A percentile compares a stretch with the other conserved stretches of the same genome.
Conservation (phyloP, 1,140 invertebrate species). For the Pachyrhynchus sulphureomaculatus region DNA sequence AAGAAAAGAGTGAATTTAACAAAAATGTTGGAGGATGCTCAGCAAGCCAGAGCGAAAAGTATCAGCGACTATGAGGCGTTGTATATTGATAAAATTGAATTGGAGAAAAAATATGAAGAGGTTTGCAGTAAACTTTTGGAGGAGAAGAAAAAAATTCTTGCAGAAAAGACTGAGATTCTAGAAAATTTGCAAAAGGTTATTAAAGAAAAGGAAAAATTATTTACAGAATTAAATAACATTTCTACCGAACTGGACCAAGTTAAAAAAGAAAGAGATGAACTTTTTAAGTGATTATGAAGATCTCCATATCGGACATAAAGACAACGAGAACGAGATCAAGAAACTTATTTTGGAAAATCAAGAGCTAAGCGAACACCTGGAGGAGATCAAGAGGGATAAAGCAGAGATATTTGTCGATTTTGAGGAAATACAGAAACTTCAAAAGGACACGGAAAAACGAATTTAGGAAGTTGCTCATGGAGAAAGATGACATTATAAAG, state of each 20-base stretch:
- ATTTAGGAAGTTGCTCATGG: constrained; percentile 12
- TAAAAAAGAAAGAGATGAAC: constrained; percentile 22
- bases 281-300: constrained; percentile 16
- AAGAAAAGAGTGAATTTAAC: too few relatives aligned
- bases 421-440: constrained; percentile 1
- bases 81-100: constrained; percentile 1
- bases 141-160: not conserved
- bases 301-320: constrained; percentile 5
- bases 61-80: constrained; percentile 1
- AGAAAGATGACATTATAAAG: constrained; percentile 3
- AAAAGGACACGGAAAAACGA: constrained; percentile 18
- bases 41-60: too few relatives aligned
- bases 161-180: constrained; percentile 1
- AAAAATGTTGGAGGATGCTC: too few relatives aligned
- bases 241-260: constrained; percentile 7
- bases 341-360: constrained; percentile 8
- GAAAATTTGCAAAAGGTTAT: constrained; percentile 20
- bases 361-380: not conserved
- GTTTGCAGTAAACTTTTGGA: not conserved
- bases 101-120: constrained; percentile 3
- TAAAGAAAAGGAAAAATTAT: constrained; percentile 26
- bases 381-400: not conserved
- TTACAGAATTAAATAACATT: not conserved
- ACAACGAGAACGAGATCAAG: constrained; percentile 19
- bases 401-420: not conserved